Base-by-base conservation (phyloP, 1,140 invertebrate species). In the Eueides isabella region DNA sequence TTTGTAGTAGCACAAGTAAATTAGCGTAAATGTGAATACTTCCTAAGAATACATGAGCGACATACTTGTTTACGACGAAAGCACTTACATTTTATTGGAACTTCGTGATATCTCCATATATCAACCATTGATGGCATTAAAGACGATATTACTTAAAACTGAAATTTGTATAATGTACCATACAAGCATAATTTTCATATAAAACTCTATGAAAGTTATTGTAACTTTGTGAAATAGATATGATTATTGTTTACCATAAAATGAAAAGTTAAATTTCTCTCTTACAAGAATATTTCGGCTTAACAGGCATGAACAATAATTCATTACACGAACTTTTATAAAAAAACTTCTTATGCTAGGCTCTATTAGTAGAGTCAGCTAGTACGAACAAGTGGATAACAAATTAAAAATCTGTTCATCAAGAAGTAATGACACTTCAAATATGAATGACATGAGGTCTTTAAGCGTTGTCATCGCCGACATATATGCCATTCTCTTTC, bases 51-150 rank as follows among this genome's bases (percentile, higher is more conserved):
- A 81, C 77, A 78, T 73, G 78, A 75, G 78, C 80, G 85, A 82
- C 82, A 86, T 82, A 77, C 85, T 89, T 82, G 85, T 89, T 86
- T 87, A 89, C 85, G 83, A 84, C 73, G 77, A 85, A 79, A 81
- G 80, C 80, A 83, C 80, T 83, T 80, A 80, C 82, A 85, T 86
- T 88, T 87, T 89, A 89, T 88, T 87, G 84, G 80, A 61, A 82
- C 73, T 84, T 88, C 86, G 87, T 88, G 86, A 85, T 81, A 79
- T 85, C 77, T 67, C 78, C 68, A 69, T 80, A 70, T 75, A 77
- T 81, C 81, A 82, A 79, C 78, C 55, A 74, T 73, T 35, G 44
- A 67, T 41, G 35, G 30, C 28, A 65, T 78, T 82, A 68, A 72
- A 71, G 61, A 44, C 48, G 31, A 77, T 74, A 65, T 70, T 75